Percentiles rank a stretch among this genome's conserved stretches.
phyloP scores from a whole-genome alignment of 2,888 invertebrate species.

The Carabus problematicus region DNA sequence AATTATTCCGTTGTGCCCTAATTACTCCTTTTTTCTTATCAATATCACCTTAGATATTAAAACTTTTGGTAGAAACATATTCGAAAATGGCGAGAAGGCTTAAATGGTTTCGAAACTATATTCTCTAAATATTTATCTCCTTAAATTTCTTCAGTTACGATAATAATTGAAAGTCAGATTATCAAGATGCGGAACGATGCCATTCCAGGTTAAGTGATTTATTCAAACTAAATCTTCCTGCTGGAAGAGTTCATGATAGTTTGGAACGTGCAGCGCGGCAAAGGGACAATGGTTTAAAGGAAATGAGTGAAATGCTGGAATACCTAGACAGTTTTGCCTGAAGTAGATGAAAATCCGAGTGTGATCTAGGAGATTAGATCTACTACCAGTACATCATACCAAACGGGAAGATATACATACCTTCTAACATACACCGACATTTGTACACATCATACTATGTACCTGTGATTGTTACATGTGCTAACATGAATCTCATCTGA shows the following conservation, averaged over 20 bases:
- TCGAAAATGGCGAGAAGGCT: constrained; percentile 26
- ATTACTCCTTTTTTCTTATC: no score
- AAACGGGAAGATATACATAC: constrained; percentile 5
- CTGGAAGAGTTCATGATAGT: background rate
- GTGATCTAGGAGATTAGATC: constrained; percentile 8
- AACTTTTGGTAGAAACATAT: constrained; percentile 27
- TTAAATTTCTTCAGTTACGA: constrained; percentile 82
- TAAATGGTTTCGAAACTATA: constrained; percentile 23
- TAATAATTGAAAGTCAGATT: constrained; percentile 71
- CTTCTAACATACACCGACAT: no score
- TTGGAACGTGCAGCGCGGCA: constrained; percentile 12
- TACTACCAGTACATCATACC: constrained; percentile 38
- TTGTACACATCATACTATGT: no score
- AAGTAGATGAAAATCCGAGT: background rate
- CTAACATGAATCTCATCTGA: no score
- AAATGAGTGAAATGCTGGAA: constrained; percentile 17
- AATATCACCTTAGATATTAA: constrained; percentile 61
- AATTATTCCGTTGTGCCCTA: no score
- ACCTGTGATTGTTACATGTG: no score
- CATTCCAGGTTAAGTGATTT: constrained; percentile 25
- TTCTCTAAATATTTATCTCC: constrained; percentile 44
- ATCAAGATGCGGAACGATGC: constrained; percentile 16
- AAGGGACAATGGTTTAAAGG: constrained; percentile 7
- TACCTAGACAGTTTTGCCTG: constrained; percentile 19
- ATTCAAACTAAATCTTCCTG: constrained; percentile 21